Conservation (phyloP, 1,140 invertebrate genomes). For the Drosophila sproati region DNA sequence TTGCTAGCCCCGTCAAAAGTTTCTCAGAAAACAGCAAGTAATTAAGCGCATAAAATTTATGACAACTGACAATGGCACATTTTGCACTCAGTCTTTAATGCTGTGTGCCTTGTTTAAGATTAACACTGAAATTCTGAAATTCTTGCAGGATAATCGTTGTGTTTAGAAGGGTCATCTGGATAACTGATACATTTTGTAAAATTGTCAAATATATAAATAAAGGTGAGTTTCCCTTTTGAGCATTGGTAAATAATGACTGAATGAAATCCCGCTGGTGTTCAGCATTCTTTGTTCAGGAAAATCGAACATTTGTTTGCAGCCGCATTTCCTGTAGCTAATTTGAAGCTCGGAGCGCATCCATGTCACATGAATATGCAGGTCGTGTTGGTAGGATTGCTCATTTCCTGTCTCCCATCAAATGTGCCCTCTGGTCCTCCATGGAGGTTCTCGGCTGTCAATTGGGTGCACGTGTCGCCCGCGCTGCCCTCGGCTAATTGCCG, state of each 20-base stretch:
- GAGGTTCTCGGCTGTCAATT: slow-evolving; percentile 37
- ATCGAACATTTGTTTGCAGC: background rate
- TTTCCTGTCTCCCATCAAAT: background rate
- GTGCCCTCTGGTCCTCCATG: background rate
- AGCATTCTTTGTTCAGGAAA: background rate
- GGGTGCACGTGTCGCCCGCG: slow-evolving; percentile 53
- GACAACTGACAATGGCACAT: slow-evolving; percentile 59
- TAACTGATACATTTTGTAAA: too few species aligned
- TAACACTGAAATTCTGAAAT: background rate
- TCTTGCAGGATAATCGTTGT: background rate
- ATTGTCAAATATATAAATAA: too few species aligned
- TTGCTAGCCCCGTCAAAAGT: slow-evolving; percentile 44
- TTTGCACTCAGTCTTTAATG: slow-evolving; percentile 6
- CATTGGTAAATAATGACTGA: too few species aligned
- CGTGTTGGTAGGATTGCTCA: slow-evolving; percentile 31
- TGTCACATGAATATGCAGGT: slow-evolving; percentile 44
- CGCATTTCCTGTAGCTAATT: slow-evolving; percentile 26
- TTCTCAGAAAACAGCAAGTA: slow-evolving; percentile 62
- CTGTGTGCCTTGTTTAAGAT: slow-evolving; percentile 8
- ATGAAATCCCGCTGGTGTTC: too few species aligned
- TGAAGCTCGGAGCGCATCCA: slow-evolving; percentile 39
- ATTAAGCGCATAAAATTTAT: slow-evolving; percentile 73
- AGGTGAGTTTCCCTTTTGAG: too few species aligned
- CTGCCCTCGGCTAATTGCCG: slow-evolving; percentile 50
- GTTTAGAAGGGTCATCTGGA: background rate